These are phyloP conservation scores for Gnatocerus cornutus DNA, from an alignment of 2,888 invertebrate genomes.

Conservation along the genomic window DNA sequence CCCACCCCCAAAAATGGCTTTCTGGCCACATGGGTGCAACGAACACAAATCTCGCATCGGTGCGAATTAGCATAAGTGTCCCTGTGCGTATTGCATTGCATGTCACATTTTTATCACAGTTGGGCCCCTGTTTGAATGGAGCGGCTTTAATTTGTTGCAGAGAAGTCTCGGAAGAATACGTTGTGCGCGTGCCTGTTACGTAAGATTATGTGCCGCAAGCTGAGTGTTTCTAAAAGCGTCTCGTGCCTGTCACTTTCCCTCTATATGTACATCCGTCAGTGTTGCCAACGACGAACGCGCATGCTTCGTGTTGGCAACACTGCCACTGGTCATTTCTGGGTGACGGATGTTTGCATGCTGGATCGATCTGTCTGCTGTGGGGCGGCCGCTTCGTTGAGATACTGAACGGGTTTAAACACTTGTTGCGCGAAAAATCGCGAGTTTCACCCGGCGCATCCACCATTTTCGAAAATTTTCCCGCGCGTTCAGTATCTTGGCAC, in stretches of 20 bases:
- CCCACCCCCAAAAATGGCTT: conserved; percentile 9
- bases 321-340: conserved; percentile 38
- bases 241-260: conserved; percentile 36
- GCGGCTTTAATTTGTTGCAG: conserved; percentile 72
- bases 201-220: conserved; percentile 75
- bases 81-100: conserved; percentile 38
- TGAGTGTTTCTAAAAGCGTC: conserved; percentile 45
- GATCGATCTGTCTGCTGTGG: conserved; percentile 49
- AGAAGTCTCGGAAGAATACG: conserved; percentile 85
- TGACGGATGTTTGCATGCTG: conserved; percentile 43
- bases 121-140: conserved; percentile 63
- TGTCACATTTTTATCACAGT: conserved; percentile 48
- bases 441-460: too few relatives aligned
- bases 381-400: conserved; percentile 46
- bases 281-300: conserved; percentile 20
- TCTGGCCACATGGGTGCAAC: conserved; percentile 38
- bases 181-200: conserved; percentile 90
- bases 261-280: conserved; percentile 15
- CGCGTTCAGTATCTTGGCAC: conserved; percentile 24
- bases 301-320: conserved; percentile 20
- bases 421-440: conserved; percentile 38
- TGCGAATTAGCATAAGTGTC: conserved; percentile 30
- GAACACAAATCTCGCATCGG: conserved; percentile 31
- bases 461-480: too few relatives aligned
- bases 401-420: conserved; percentile 45